Conservation (phyloP, 2,888 invertebrate species). For the Bruchidius siliquastri region DNA sequence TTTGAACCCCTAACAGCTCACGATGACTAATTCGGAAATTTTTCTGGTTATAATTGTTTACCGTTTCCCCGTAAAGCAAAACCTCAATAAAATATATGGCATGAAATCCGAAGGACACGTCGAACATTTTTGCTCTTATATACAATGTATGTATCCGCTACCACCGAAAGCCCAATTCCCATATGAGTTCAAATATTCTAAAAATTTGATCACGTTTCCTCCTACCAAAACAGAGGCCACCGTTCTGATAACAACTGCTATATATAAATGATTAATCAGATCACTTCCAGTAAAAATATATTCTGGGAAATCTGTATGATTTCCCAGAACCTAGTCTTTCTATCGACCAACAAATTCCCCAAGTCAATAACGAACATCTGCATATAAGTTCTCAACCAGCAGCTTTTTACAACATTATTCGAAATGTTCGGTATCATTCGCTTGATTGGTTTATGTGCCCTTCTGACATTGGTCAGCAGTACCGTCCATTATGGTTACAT, state of each 20-base stretch:
- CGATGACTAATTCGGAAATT: too few relatives aligned
- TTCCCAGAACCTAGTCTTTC: background rate
- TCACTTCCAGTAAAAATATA: background rate
- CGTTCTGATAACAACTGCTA: background rate
- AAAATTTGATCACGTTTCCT: background rate
- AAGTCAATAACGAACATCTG: background rate
- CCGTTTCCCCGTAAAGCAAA: too few relatives aligned
- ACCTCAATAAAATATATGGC: too few relatives aligned
- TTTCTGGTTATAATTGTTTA: too few relatives aligned
- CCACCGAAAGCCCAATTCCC: background rate
- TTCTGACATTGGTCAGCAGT: constrained; percentile 1
- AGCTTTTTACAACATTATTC: background rate
- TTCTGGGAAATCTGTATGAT: background rate
- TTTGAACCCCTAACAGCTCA: too few relatives aligned
- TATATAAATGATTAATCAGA: background rate
- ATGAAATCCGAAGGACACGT: too few relatives aligned
- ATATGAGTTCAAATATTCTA: background rate
- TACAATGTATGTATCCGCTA: background rate
- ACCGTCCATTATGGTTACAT: constrained; percentile 10
- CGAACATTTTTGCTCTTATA: too few relatives aligned
- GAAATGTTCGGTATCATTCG: background rate
- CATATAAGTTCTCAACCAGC: background rate
- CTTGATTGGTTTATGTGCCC: background rate
- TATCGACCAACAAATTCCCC: background rate
- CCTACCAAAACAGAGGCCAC: background rate